A percentile compares a stretch with the other conserved stretches of the same genome.
phyloP scores from a whole-genome alignment of 2,888 invertebrate genomes.

The Sphaerophoria rueppellii region DNA sequence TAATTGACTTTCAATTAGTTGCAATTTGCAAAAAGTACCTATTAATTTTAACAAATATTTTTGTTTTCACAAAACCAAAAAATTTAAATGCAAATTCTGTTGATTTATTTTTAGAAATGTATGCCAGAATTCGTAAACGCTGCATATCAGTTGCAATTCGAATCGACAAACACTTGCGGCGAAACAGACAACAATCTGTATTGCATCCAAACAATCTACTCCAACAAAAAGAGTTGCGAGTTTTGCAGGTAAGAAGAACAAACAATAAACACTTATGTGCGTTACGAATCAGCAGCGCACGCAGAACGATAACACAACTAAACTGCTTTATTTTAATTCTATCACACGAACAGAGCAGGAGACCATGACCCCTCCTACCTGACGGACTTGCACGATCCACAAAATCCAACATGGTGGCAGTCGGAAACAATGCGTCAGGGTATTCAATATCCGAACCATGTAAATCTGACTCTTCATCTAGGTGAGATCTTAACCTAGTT shows the following conservation, averaged over 20 bases:
- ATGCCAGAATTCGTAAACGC: conserved; percentile 98
- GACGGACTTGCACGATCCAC: conserved; percentile 95
- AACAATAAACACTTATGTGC: background rate
- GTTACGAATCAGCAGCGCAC: conserved; percentile 50
- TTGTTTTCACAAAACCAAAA: background rate
- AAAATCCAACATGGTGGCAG: conserved; percentile 98
- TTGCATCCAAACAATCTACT: conserved; percentile 95
- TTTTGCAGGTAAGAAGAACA: conserved; percentile 85
- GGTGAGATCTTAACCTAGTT: conserved; percentile 83
- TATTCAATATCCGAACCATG: conserved; percentile 94
- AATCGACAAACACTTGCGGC: conserved; percentile 98
- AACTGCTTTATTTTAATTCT: conserved; percentile 16
- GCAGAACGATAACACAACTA: conserved; percentile 25
- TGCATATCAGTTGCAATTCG: conserved; percentile 93
- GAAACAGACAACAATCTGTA: conserved; percentile 90
- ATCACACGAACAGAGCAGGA: conserved; percentile 79
- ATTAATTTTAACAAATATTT: too few species aligned
- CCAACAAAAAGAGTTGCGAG: conserved; percentile 90
- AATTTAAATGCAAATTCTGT: background rate
- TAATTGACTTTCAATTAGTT: too few species aligned
- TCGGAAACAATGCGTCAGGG: conserved; percentile 98
- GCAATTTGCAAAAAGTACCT: too few species aligned
- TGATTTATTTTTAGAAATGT: conserved; percentile 88
- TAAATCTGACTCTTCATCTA: conserved; percentile 94
- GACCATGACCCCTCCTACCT: conserved; percentile 89